Conservation (phyloP, 1,140 invertebrate species). For the Mamestra configurata region DNA sequence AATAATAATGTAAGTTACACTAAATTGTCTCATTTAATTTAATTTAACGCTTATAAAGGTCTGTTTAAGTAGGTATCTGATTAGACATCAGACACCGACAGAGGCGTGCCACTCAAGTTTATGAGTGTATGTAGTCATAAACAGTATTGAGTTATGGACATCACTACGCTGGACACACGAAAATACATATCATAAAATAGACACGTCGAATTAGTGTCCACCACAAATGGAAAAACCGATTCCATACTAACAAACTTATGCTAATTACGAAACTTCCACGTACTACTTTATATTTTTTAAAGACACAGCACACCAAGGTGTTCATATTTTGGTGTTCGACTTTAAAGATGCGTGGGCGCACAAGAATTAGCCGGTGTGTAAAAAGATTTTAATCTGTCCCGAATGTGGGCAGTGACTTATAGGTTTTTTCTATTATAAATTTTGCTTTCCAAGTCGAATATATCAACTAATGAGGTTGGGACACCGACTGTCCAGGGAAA, state of each 20-base stretch:
- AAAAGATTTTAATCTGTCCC: slow-evolving; percentile 82
- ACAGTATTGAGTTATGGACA: slow-evolving; percentile 70
- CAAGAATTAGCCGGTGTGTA: slow-evolving; percentile 77
- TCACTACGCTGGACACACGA: slow-evolving; percentile 59
- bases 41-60: slow-evolving; percentile 50
- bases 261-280: slow-evolving; percentile 69
- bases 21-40: slow-evolving; percentile 34
- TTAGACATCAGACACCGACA: slow-evolving; percentile 59
- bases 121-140: slow-evolving; percentile 72
- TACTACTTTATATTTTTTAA: slow-evolving; percentile 53
- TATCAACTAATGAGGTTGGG: slow-evolving; percentile 73
- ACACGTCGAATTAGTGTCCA: slow-evolving; percentile 73
- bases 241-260: slow-evolving; percentile 70
- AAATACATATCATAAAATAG: slow-evolving; percentile 78
- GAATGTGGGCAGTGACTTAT: slow-evolving; percentile 79
- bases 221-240: slow-evolving; percentile 74
- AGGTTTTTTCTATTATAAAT: slow-evolving; percentile 76
- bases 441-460: slow-evolving; percentile 70
- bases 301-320: slow-evolving; percentile 65
- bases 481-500: slow-evolving; percentile 47
- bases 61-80: slow-evolving; percentile 57
- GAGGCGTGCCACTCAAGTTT: slow-evolving; percentile 69
- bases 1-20: slow-evolving; percentile 10
- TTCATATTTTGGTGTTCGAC: slow-evolving; percentile 78
- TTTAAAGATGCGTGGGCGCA: slow-evolving; percentile 82